phyloP scores from a whole-genome alignment of 2,113 vertebrate genomes.

The Ploceus nigricollis region DNA sequence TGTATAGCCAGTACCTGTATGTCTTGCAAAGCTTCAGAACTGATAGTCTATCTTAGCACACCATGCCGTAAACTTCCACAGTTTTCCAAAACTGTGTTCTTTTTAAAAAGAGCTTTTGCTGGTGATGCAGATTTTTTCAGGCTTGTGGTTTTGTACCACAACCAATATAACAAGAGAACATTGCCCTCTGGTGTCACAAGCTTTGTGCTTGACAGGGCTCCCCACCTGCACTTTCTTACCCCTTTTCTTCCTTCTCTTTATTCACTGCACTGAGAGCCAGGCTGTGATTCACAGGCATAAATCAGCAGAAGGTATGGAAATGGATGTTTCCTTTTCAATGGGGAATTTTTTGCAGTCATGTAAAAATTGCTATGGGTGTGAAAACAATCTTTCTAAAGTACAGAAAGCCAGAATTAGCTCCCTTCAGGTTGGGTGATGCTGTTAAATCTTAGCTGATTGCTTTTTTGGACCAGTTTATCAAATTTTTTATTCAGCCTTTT shows the following conservation, averaged over 20 bases:
- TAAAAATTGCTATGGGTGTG: background rate
- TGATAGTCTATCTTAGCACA: background rate
- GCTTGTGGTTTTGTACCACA: background rate
- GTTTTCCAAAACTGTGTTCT: background rate
- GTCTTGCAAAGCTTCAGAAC: background rate
- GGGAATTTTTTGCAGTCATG: background rate
- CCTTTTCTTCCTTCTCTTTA: background rate
- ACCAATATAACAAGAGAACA: slow-evolving; percentile 36
- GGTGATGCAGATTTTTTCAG: background rate
- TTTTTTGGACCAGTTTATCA: background rate
- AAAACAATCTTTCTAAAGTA: background rate
- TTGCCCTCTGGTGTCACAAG: slow-evolving; percentile 67
- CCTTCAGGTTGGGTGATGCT: background rate
- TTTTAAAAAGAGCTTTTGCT: background rate
- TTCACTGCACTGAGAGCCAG: background rate
- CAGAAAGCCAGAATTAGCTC: background rate
- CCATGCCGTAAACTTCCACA: background rate
- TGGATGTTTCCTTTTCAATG: background rate
- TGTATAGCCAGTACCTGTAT: background rate
- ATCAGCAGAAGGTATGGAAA: background rate
- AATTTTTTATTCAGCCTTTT: background rate
- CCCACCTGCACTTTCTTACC: background rate
- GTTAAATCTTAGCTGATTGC: background rate
- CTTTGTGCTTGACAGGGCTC: background rate
- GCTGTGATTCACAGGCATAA: background rate